Evolutionary conservation across 2,888 invertebrate genomes (phyloP), one percentile per base, ranked within the genome.

Genomic region (Sturmia bella): DNA sequence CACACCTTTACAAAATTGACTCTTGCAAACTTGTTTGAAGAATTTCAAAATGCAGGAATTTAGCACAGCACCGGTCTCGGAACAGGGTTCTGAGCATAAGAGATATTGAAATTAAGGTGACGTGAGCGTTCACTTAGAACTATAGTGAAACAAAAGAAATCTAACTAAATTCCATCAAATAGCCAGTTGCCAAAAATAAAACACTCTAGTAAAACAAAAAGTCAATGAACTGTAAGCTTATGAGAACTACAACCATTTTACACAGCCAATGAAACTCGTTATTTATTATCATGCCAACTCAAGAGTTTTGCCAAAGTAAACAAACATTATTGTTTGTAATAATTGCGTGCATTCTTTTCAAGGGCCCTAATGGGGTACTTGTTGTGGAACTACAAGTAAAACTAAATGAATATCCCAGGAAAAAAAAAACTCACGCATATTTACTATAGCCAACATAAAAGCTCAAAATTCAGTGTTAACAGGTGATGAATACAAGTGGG

Each of bases 341-440:
- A 37, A 78, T 64, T 70, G 82, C 74, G 57, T 70, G 81, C 76
- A 81, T 77, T 81, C 54, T 70, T 74, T 78, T 66, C 82, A 78
- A 82, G 78, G 82, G 70, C 81, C 57, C 64, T 24, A 61, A 63
- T 0, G 13, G 17, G n/a, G 39, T 50, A 52, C 45, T 76, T 68
- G 19, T 21, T 27, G 32, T 59, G 17, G 1, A 21, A 45, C 64
- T 50, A 74, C 69, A 73, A 73, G 69, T 64, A 56, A 69, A 70
- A 52, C 41, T 41, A 39, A 81, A 61, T 75, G 57, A 57, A 59
- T 57, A 69, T 45, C 43, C 21, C n/a, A 68, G 43, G 19, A 68
- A 27, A 2, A 37, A 59, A 59, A 32, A 57, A 39, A 12, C 50
- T 15, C 41, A 69, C 2, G n/a, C 57, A 13, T 24, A 76, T 9